phyloP scores from a whole-genome alignment of 2,888 invertebrate species.

The Listrodromus nycthemerus region DNA sequence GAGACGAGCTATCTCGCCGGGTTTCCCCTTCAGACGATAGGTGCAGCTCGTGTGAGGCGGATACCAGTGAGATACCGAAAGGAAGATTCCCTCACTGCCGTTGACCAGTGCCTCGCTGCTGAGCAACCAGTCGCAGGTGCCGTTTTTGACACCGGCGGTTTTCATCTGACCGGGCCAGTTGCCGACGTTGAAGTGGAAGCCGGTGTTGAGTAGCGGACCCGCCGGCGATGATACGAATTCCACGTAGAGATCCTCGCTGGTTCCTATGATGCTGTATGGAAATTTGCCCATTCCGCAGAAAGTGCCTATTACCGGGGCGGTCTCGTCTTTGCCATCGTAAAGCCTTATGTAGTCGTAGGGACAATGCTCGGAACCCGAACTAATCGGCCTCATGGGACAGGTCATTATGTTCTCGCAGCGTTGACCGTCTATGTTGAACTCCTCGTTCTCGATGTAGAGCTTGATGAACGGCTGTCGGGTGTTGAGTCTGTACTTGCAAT shows the following conservation, averaged over 20 bases:
- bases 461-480: constrained; percentile 95
- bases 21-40: constrained; percentile 94
- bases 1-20: constrained; percentile 94
- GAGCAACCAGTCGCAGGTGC: constrained; percentile 95
- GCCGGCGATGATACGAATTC: constrained; percentile 96
- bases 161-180: constrained; percentile 97
- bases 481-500: constrained; percentile 96
- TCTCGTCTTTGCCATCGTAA: constrained; percentile 95
- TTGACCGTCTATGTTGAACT: constrained; percentile 97
- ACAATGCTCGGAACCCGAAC: constrained; percentile 94
- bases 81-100: constrained; percentile 94
- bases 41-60: constrained; percentile 97
- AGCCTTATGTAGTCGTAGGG: constrained; percentile 96
- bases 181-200: constrained; percentile 97
- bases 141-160: constrained; percentile 93
- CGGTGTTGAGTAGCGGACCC: constrained; percentile 95
- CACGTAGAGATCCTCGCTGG: constrained; percentile 94
- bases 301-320: constrained; percentile 94
- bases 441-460: constrained; percentile 96
- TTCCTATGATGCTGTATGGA: constrained; percentile 97
- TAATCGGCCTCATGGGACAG: constrained; percentile 96
- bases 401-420: constrained; percentile 98
- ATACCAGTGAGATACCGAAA: constrained; percentile 97
- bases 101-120: constrained; percentile 92
- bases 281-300: constrained; percentile 96